Evolutionary conservation across 2,888 invertebrate species (phyloP).

Genomic region (Drosophila subquinaria): DNA sequence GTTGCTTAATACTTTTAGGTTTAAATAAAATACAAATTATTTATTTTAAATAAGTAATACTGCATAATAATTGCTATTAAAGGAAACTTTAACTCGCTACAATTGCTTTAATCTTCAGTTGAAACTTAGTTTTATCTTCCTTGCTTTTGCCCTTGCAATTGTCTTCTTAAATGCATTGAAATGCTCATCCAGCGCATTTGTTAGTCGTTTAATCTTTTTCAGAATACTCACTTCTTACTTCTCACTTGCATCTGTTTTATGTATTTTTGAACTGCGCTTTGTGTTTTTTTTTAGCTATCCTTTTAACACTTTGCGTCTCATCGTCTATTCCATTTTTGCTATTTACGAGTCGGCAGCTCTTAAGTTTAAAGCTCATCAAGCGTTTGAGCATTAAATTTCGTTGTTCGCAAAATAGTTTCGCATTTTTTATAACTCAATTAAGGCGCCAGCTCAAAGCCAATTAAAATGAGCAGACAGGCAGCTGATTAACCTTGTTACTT

Average conservation of each 20-base stretch:
- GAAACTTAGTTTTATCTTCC: background rate
- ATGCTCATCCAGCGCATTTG: constrained; percentile 21
- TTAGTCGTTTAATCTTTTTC: constrained; percentile 36
- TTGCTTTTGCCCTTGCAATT: background rate
- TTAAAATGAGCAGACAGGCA: constrained; percentile 75
- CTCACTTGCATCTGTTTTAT: constrained; percentile 1
- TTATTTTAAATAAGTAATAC: background rate
- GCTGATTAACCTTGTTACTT: constrained; percentile 74
- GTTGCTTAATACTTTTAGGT: too few species aligned
- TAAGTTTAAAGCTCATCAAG: constrained; percentile 77
- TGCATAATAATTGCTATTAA: background rate
- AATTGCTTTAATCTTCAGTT: background rate
- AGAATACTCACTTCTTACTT: constrained; percentile 6
- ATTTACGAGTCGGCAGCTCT: constrained; percentile 61
- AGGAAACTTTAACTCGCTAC: background rate
- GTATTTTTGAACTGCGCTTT: background rate
- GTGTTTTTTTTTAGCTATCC: constrained; percentile 4
- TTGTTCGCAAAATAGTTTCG: constrained; percentile 64
- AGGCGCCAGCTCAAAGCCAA: constrained; percentile 68
- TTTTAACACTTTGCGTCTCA: constrained; percentile 44
- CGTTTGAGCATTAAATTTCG: constrained; percentile 59
- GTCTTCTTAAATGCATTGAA: constrained; percentile 18
- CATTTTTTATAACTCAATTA: constrained; percentile 70
- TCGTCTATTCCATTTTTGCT: constrained; percentile 70
- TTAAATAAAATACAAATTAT: background rate